These are phyloP conservation scores for Enteromius paludinosus DNA, from an alignment of 2,797 vertebrate genomes.

Conservation along the genomic window DNA sequence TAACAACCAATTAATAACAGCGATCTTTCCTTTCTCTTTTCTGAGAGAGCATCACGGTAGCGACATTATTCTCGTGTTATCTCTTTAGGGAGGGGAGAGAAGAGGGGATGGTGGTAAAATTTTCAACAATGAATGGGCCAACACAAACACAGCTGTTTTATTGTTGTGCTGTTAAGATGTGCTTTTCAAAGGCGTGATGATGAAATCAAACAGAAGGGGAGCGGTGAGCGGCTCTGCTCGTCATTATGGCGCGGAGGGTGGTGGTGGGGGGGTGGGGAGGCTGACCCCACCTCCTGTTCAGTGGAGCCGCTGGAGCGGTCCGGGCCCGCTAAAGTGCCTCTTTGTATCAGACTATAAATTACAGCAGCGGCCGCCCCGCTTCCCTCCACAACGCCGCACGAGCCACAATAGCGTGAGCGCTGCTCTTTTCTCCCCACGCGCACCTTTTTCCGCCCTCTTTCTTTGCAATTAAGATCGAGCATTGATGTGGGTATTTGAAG, in stretches of 20 bases:
- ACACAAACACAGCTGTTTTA: slow-evolving; percentile 88
- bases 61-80: slow-evolving; percentile 61
- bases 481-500: slow-evolving; percentile 17
- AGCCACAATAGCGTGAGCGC: slow-evolving; percentile 45
- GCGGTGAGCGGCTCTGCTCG: slow-evolving; percentile 51
- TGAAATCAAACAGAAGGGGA: slow-evolving; percentile 75
- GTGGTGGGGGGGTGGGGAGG: background rate
- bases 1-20: slow-evolving; percentile 50
- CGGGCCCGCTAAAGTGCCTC: slow-evolving; percentile 61
- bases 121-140: slow-evolving; percentile 80
- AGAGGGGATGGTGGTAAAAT: slow-evolving; percentile 70
- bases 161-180: slow-evolving; percentile 82
- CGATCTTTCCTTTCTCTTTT: slow-evolving; percentile 44
- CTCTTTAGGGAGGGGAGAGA: slow-evolving; percentile 63
- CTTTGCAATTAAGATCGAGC: slow-evolving; percentile 40
- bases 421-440: slow-evolving; percentile 15
- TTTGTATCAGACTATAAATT: slow-evolving; percentile 67
- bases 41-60: slow-evolving; percentile 29
- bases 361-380: slow-evolving; percentile 50
- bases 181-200: slow-evolving; percentile 70
- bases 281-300: slow-evolving; percentile 74
- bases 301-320: slow-evolving; percentile 62
- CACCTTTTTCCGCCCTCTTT: slow-evolving; percentile 36
- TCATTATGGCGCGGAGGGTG: slow-evolving; percentile 56
- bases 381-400: slow-evolving; percentile 40